Base-by-base conservation (phyloP, 1,140 invertebrate species). In the Caenorhabditis tropicalis region DNA sequence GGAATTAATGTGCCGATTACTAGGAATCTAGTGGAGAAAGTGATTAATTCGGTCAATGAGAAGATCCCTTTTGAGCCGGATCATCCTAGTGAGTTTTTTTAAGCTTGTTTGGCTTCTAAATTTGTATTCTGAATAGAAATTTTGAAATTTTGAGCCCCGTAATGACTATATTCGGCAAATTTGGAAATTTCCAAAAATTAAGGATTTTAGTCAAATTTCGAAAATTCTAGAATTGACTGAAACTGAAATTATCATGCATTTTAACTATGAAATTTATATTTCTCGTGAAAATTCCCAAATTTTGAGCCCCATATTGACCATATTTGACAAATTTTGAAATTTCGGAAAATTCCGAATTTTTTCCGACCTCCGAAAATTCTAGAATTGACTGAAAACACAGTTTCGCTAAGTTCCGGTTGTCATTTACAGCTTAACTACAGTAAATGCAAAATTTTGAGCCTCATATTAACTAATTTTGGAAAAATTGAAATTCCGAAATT, bases 1-100 rank as follows among this genome's bases (percentile, higher is more conserved):
- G 88, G 88, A 4, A 83, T 89, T 81, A 81, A 92, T 43, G 91
- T 93, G 56, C 86, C 84, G n/a, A 60, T 86, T 10, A 84, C 88
- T 21, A 79, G 83, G 96, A n/a, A 98, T 96, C n/a, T 98, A 96
- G 0, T 99, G 96, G 97, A 95, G 95, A 82, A 85, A 39, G 83
- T 90, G 43, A 89, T 89, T 60, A 56, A 86, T 21, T 60, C 70
- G 16, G 90, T 87, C 74, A 90, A 90, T 79, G 85, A 89, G 16
- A 82, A 86, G 56, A 82, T 90, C n/a, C 84, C 89, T 5, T 91
- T 91, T 60, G 86, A 85, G 29, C 89, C 89, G 5, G 87, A 89
- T 49, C 81, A 65, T 81, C 51, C 79, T 6, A 84, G 85, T 84
- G 58, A 81, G 81, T 65, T 21, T 1, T 49, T 48, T 74, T 21